A percentile compares a stretch with the other conserved stretches of the same genome.
Evolutionary conservation across 2,113 vertebrate species (phyloP).

Genomic region (Pachypanchax playfairii): DNA sequence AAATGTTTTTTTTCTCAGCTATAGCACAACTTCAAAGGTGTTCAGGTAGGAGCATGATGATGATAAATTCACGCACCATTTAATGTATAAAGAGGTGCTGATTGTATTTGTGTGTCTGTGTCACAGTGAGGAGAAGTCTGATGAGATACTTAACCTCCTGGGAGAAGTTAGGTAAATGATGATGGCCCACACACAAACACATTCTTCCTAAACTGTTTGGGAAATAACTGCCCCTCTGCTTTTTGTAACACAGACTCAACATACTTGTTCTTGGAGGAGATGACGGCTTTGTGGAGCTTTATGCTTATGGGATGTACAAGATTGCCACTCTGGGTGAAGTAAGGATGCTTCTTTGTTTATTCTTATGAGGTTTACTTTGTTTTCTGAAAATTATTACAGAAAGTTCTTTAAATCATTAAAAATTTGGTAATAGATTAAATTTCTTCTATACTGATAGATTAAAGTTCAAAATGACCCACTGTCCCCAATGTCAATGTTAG

Average conservation of each 20-base stretch:
- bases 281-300: slow-evolving; percentile 91
- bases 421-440: too few relatives aligned
- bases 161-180: slow-evolving; percentile 91
- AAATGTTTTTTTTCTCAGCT: slow-evolving; percentile 77
- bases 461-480: too few relatives aligned
- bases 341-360: slow-evolving; percentile 20
- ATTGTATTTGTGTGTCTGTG: slow-evolving; percentile 32
- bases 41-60: slow-evolving; percentile 85
- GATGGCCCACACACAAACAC: background rate
- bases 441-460: too few relatives aligned
- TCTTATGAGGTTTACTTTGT: background rate
- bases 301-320: slow-evolving; percentile 98
- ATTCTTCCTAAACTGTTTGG: background rate
- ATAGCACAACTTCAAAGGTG: slow-evolving; percentile 94
- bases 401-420: background rate
- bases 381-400: background rate
- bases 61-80: background rate
- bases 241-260: slow-evolving; percentile 84
- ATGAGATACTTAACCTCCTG: slow-evolving; percentile 96
- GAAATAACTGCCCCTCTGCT: background rate
- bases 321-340: slow-evolving; percentile 91
- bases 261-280: slow-evolving; percentile 92
- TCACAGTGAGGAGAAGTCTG: slow-evolving; percentile 96
- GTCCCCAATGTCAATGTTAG: too few relatives aligned
- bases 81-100: background rate